Evolutionary conservation across 2,888 invertebrate species (phyloP), one percentile per base, ranked within the genome.

Genomic region (Heliconius erato): DNA sequence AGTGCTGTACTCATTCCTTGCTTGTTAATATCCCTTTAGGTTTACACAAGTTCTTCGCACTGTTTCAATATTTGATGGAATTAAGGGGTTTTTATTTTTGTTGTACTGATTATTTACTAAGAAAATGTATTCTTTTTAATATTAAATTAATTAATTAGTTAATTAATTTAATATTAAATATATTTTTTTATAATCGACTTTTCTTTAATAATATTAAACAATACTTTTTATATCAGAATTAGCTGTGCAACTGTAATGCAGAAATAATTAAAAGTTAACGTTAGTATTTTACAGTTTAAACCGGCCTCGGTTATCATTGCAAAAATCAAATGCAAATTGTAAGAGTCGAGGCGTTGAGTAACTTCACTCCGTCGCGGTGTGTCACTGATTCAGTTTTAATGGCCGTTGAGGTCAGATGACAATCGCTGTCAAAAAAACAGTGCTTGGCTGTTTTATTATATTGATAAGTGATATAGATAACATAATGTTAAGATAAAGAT

Each of bases 321-420:
- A 79, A 84, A 84, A 84, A 80, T 84, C 82, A 68, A 59, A 84
- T 84, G 74, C 82, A 69, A 77, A 84, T 81, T 67, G 59, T 79
- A 65, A 69, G 65, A 65, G 72, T 77, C 44, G 59, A 35, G 40
- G 16, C 32, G 79, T 84, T 84, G 68, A 68, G 82, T 78, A 80
- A 83, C 67, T 40, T 44, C 28, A 78, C 76, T 71, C 78, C 23
- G 32, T 3, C 35, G 67, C 44, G 67, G 77, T 79, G 82, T 78
- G 77, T 67, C 59, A 79, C 79, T 82, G 79, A 84, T 84, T 82
- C 44, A 35, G 82, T 82, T 72, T 79, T 59, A 83, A 84, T 71
- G 79, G 79, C 44, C 28, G 63, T 23, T 69, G 82, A 83, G 83
- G 82, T 82, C 83, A 84, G 79, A 84, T 80, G 72, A 40, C 44